Percentiles rank a stretch among this genome's conserved stretches.
These are phyloP conservation scores for Tor tambroides DNA, from an alignment of 2,113 vertebrate species.

Conservation along the genomic window DNA sequence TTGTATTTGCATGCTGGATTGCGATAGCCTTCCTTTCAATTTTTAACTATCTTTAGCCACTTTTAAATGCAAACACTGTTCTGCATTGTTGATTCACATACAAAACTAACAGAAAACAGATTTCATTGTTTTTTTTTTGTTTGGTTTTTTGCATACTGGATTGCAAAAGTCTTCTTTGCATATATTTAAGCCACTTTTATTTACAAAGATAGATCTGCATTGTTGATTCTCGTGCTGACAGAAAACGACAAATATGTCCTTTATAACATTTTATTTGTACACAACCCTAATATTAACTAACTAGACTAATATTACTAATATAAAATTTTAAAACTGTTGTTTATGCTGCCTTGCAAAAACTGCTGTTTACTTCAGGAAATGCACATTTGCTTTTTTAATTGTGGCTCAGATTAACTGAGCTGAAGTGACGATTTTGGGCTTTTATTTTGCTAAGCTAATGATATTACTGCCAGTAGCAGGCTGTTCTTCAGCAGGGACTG, in stretches of 20 bases:
- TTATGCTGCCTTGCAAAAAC: background rate
- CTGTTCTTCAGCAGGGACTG: constrained; percentile 12
- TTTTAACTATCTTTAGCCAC: no score
- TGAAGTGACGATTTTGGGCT: background rate
- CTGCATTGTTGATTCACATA: no score
- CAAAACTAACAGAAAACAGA: no score
- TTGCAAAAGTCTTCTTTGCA: no score
- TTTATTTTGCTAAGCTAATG: background rate
- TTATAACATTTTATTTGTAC: background rate
- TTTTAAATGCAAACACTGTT: no score
- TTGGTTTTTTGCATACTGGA: no score
- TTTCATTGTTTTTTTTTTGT: no score
- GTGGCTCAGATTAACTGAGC: background rate
- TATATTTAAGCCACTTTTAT: background rate
- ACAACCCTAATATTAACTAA: no score
- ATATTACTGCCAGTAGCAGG: background rate
- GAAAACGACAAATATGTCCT: background rate
- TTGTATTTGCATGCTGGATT: no score
- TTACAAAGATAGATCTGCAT: background rate
- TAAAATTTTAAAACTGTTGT: background rate
- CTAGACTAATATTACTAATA: no score
- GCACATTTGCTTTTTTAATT: background rate
- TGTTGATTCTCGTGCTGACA: background rate
- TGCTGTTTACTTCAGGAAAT: background rate
- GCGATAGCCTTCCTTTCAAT: no score